Conservation (phyloP, 2,888 invertebrate species). For the Rhabditoides inermis region DNA sequence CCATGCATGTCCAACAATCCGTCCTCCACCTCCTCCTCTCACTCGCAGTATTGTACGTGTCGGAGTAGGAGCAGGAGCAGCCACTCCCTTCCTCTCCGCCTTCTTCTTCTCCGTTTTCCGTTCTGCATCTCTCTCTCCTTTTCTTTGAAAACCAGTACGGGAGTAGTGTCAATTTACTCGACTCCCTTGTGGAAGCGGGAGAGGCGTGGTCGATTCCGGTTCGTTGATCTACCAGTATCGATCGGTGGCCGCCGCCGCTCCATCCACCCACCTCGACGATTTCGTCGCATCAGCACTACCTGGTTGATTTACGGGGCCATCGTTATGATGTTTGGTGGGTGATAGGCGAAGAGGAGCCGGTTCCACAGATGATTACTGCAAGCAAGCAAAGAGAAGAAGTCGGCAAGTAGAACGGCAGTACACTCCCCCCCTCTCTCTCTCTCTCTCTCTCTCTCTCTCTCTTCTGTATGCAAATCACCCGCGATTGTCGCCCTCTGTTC, state of each 20-base stretch:
- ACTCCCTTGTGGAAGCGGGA: too few relatives aligned
- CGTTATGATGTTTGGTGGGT: too few relatives aligned
- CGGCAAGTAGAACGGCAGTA: too few relatives aligned
- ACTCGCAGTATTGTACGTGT: neutral
- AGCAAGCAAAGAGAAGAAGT: too few relatives aligned
- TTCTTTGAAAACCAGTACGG: neutral
- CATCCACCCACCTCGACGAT: neutral
- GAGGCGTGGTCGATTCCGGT: too few relatives aligned
- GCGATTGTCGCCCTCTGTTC: neutral
- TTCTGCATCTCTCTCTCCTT: neutral
- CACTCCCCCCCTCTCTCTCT: neutral
- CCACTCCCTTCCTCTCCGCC: neutral
- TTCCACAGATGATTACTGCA: too few relatives aligned
- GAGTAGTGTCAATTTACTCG: too few relatives aligned
- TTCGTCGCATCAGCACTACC: too few relatives aligned
- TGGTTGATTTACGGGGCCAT: too few relatives aligned
- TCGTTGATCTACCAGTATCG: too few relatives aligned
- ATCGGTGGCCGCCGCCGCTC: too few relatives aligned
- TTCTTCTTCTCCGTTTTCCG: neutral
- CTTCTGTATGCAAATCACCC: neutral
- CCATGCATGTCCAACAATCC: neutral
- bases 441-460: constrained; percentile 7
- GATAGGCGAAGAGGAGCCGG: too few relatives aligned
- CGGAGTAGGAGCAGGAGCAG: neutral
- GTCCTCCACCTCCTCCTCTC: neutral